These are phyloP conservation scores for Orthonyx spaldingii DNA, from an alignment of 2,113 vertebrate genomes.

Conservation along the genomic window DNA sequence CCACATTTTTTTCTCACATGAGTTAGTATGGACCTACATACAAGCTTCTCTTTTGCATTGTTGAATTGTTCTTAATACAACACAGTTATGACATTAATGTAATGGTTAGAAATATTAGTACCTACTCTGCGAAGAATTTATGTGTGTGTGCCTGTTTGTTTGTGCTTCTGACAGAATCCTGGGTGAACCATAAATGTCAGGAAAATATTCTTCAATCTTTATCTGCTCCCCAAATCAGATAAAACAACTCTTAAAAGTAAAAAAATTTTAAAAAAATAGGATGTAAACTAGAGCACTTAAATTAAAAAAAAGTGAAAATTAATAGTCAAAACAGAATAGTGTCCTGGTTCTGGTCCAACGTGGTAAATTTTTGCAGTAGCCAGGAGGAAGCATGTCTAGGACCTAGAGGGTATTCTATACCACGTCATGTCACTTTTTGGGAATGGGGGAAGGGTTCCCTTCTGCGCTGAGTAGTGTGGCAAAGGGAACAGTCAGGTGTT, in stretches of 20 bases:
- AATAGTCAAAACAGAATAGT: neutral
- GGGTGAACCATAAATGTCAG: neutral
- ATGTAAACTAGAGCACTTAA: neutral
- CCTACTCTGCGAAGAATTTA: neutral
- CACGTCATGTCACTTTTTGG: neutral
- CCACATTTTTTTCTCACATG: neutral
- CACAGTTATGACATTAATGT: neutral
- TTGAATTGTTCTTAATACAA: neutral
- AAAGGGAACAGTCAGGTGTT: neutral
- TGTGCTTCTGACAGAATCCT: neutral
- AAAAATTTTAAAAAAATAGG: neutral
- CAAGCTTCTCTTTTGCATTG: neutral
- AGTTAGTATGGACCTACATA: neutral
- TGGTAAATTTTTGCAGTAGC: neutral
- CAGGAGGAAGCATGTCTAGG: neutral
- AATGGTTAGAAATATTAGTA: neutral
- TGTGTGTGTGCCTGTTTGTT: neutral
- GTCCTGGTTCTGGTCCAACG: neutral
- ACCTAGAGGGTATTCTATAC: neutral
- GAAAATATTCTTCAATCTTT: neutral
- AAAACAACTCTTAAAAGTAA: neutral
- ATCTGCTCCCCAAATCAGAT: neutral
- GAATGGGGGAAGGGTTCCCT: neutral
- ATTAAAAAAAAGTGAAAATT: neutral
- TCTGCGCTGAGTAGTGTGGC: accelerated